A percentile compares a stretch with the other conserved stretches of the same genome.
Evolutionary conservation across 1,140 invertebrate genomes (phyloP).

Genomic region (Drosophila pachea): DNA sequence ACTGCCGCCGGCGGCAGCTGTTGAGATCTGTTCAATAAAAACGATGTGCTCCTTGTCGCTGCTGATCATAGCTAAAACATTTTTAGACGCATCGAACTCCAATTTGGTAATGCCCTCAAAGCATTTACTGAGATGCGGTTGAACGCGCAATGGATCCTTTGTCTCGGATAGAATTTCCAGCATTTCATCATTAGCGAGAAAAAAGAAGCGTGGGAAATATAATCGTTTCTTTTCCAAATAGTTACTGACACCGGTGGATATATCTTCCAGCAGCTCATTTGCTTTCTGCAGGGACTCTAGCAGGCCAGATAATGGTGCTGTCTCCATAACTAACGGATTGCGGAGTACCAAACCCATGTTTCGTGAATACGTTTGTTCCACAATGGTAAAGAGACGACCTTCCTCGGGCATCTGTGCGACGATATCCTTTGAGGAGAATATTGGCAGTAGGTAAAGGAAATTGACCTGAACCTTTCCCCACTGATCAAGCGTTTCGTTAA

Average conservation of each 20-base stretch:
- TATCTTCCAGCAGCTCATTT: constrained; percentile 87
- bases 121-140: constrained; percentile 95
- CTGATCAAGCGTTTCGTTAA: constrained; percentile 90
- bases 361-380: constrained; percentile 87
- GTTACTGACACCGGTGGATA: constrained; percentile 91
- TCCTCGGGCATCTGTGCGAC: constrained; percentile 96
- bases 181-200: constrained; percentile 97
- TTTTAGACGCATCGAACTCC: constrained; percentile 87
- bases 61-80: constrained; percentile 92
- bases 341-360: constrained; percentile 87
- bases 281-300: constrained; percentile 87
- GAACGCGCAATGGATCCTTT: constrained; percentile 91
- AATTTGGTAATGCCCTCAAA: constrained; percentile 89
- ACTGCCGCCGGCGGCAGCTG: constrained; percentile 88
- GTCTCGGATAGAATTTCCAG: constrained; percentile 95
- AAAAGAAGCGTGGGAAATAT: constrained; percentile 96
- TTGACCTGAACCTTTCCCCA: constrained; percentile 93
- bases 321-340: constrained; percentile 87
- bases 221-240: constrained; percentile 95
- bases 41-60: constrained; percentile 89
- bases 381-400: constrained; percentile 87
- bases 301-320: constrained; percentile 85
- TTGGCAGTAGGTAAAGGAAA: constrained; percentile 95
- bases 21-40: constrained; percentile 86
- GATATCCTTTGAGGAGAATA: constrained; percentile 96